Conservation (phyloP, 2,888 invertebrate genomes). For the Euplagia quadripunctaria region DNA sequence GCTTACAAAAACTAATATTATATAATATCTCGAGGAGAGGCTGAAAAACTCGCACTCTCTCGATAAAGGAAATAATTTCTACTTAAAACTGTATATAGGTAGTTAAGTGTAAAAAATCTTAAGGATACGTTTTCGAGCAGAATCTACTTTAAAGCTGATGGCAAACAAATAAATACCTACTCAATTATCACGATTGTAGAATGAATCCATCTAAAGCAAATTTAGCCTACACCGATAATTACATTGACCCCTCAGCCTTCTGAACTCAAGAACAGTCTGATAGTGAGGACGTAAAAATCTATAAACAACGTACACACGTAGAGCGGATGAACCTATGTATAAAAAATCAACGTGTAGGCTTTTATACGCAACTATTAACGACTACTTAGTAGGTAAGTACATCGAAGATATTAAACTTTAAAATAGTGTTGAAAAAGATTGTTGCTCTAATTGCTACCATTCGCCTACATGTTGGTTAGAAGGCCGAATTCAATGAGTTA, state of each 20-base stretch:
- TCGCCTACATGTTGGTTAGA: conserved; percentile 49
- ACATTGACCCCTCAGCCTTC: background rate
- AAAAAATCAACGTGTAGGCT: background rate
- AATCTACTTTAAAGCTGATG: background rate
- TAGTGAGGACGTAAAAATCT: conserved; percentile 5
- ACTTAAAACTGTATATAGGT: background rate
- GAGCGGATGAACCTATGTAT: background rate
- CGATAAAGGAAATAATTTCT: background rate
- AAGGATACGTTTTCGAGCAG: background rate
- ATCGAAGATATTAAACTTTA: background rate
- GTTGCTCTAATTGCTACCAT: conserved; percentile 4
- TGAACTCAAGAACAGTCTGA: conserved; percentile 1
- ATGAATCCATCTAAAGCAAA: background rate
- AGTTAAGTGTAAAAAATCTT: background rate
- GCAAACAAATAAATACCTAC: background rate
- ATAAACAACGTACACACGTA: background rate
- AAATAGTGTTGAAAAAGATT: background rate
- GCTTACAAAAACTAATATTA: conserved; percentile 5
- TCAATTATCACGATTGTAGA: background rate
- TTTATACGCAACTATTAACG: background rate
- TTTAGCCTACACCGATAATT: background rate
- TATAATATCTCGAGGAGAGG: background rate
- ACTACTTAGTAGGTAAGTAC: background rate
- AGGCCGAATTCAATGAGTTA: conserved; percentile 63
- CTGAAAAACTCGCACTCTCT: background rate